phyloP scores from a whole-genome alignment of 1,140 invertebrate species.

The Ceratitis capitata region DNA sequence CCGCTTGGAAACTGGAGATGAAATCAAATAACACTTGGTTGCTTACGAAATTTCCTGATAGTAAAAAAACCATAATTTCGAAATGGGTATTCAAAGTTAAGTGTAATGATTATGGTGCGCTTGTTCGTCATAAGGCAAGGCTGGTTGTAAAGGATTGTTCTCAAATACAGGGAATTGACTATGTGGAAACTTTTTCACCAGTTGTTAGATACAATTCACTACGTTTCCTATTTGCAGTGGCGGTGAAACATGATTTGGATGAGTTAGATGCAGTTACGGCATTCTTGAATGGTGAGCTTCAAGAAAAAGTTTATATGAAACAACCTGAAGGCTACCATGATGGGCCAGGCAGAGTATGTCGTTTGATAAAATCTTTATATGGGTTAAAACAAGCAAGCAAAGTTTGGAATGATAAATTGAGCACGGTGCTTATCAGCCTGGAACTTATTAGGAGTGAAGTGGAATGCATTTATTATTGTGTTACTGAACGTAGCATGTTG shows the following conservation, averaged over 20 bases:
- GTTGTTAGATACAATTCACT: background rate
- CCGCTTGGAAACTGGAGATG: no score
- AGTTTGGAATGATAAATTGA: slow-evolving; percentile 55
- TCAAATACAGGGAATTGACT: slow-evolving; percentile 31
- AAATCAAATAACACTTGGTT: no score
- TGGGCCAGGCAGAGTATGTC: slow-evolving; percentile 50
- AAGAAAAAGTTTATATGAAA: slow-evolving; percentile 9
- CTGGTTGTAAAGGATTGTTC: slow-evolving; percentile 37
- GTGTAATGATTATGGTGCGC: background rate
- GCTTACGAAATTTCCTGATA: background rate
- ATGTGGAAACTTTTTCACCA: slow-evolving; percentile 38
- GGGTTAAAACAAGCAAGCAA: slow-evolving; percentile 56
- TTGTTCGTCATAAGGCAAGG: background rate
- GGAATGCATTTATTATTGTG: background rate
- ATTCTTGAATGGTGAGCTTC: background rate
- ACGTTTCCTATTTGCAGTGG: background rate
- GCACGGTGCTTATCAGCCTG: background rate
- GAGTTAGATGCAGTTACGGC: background rate
- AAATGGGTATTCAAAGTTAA: background rate
- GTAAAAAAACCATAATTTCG: background rate
- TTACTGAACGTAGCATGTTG: background rate
- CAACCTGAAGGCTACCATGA: slow-evolving; percentile 55
- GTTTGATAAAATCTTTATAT: slow-evolving; percentile 62
- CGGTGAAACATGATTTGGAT: background rate
- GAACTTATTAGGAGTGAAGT: background rate